Percentiles rank a stretch among this genome's conserved stretches.
Evolutionary conservation across 2,113 vertebrate species (phyloP).

Genomic region (Centropus bengalensis): DNA sequence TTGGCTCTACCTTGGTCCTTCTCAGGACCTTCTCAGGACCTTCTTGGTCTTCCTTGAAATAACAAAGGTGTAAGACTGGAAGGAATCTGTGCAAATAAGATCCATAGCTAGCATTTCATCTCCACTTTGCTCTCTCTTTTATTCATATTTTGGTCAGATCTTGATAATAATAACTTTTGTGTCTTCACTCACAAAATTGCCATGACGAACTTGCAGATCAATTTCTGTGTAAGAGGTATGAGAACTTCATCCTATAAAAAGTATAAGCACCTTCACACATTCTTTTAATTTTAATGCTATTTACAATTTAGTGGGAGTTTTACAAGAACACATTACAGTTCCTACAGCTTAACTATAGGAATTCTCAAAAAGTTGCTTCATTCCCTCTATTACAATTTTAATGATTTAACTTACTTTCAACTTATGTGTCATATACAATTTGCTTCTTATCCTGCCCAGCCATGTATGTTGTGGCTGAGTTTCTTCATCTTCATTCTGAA

Average conservation of each 20-base stretch:
- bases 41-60: not conserved
- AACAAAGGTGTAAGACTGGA: not conserved
- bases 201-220: not conserved
- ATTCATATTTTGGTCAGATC: not conserved
- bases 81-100: not conserved
- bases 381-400: not conserved
- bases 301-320: not conserved
- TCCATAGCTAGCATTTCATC: not conserved
- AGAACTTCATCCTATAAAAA: no score
- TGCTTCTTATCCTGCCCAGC: not conserved
- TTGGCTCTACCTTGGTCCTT: not conserved
- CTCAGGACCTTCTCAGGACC: no score
- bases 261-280: not conserved
- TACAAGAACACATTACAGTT: not conserved
- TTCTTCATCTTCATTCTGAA: not conserved
- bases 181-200: not conserved
- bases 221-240: not conserved
- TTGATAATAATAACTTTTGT: not conserved
- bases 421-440: rapidly evolving
- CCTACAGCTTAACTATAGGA: not conserved
- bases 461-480: not conserved
- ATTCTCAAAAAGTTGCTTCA: not conserved
- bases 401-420: not conserved
- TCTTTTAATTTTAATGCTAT: not conserved
- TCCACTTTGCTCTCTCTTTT: not conserved